A percentile compares a stretch with the other conserved stretches of the same genome.
These are phyloP conservation scores for Tiaroga cobitis DNA, from an alignment of 2,797 vertebrate species.

Conservation along the genomic window DNA sequence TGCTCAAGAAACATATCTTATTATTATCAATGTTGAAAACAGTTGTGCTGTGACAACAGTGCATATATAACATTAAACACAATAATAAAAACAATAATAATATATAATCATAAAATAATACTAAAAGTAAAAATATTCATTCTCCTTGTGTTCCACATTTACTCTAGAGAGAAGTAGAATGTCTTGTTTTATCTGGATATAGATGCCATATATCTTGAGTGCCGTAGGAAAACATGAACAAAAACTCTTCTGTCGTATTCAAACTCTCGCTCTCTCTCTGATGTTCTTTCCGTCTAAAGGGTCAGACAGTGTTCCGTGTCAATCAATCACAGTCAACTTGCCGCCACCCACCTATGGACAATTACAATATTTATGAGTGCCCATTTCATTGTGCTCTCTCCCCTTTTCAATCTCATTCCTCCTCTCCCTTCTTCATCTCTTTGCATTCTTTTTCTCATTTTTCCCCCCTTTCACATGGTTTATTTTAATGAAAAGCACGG, in stretches of 20 bases:
- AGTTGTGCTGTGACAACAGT: not conserved
- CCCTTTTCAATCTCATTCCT: conserved; percentile 37
- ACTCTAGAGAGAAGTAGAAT: conserved; percentile 54
- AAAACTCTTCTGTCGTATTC: conserved; percentile 65
- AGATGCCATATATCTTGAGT: conserved; percentile 30
- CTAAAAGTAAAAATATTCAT: not conserved
- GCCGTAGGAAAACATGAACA: conserved; percentile 51
- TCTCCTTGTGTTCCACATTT: not conserved
- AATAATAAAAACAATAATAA: not conserved
- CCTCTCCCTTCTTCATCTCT: conserved; percentile 29
- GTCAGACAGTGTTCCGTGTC: conserved; percentile 71
- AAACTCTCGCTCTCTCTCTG: conserved; percentile 61
- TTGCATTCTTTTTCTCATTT: conserved; percentile 57
- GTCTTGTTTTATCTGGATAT: not conserved
- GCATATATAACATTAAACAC: not conserved
- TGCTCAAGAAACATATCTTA: not conserved
- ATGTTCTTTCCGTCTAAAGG: conserved; percentile 70
- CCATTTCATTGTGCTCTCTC: conserved; percentile 46
- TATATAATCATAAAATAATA: not conserved
- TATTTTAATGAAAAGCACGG: conserved; percentile 75
- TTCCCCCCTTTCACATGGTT: conserved; percentile 49
- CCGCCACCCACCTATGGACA: conserved; percentile 71
- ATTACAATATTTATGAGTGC: conserved; percentile 82
- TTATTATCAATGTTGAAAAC: not conserved
- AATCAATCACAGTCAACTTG: conserved; percentile 72